Base-by-base conservation (phyloP, 2,888 invertebrate genomes). In the Agriopis aurantiaria region DNA sequence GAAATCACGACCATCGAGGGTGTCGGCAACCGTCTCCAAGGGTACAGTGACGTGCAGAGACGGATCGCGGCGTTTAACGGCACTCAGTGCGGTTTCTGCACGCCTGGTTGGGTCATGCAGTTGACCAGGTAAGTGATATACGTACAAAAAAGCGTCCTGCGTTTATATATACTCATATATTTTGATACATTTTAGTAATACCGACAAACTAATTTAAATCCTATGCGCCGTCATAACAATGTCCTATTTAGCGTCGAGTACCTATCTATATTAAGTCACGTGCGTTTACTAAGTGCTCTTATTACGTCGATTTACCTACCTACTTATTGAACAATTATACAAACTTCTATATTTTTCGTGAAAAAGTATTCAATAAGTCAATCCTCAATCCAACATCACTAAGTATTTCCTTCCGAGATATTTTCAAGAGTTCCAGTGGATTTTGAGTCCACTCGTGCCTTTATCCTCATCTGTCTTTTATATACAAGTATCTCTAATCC, bases 51-150 rank as follows among this genome's bases (percentile, higher is more conserved):
- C 2, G 95, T 96, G 8, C 97, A 97, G 83, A 90, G 92, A 64
- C 89, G 95, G 1, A 88, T 97, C 56, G 95, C 95, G 0, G 89
- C 94, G 7, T 95, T 95, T 81, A 95, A 96, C 82, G 97, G 96
- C 7, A 95, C 96, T 0, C 97, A 97, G 82, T 97, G 97, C 82
- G 97, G 97, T 0, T 97, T 95, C 81, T 97, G 97, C 82, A 96
- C 96, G 2, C 96, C 97, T 0, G 97, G 97, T 9, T 96, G 97
- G 95, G 95, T 97, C 64, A 97, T 97, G 96, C 96, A 96, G 73
- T 95, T 97, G 94, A 93, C 95, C 84, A 95, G 96, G 96, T 96
- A 77, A 80, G 57, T 17, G 7, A 49, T 49, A 49, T 49, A 43
- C 33, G 33, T 33, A 33, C 33, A 33, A 33, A 33, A 33, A 33